Base-by-base conservation (phyloP, 2,797 vertebrate genomes). In the Mormyrops attenuatus region DNA sequence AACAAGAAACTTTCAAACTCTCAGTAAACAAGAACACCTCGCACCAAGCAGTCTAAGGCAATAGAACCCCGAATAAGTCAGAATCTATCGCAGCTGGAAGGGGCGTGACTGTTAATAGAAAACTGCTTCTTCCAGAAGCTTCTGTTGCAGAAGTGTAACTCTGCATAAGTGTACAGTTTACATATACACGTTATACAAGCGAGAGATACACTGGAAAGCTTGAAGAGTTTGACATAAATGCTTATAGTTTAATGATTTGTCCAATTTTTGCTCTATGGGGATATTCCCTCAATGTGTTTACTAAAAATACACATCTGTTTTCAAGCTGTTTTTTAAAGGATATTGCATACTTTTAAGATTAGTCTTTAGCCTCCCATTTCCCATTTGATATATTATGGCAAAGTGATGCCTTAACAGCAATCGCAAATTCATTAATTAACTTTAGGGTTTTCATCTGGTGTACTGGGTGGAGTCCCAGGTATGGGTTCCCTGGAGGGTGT, bases 391-490 rank as follows among this genome's bases (percentile, higher is more conserved):
- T 57, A 44, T 50, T 49, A 41, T 44, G 17, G 44, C 57, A 50
- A 86, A 69, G n/a, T 50, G 41, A 85, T 57, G 82, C 69, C 50
- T 86, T 84, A 87, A 52, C 89, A 91, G 91, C 92, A 93, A 93
- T 91, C 92, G 93, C 92, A 91, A 91, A 91, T 91, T 4, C 89
- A 88, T 50, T 53, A 73, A 86, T 52, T 85, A 55, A 55, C 55
- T 50, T 85, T 57, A 85, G 41, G 50, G 4, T 88, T 26, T 88
- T 87, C 84, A 92, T 91, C 91, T 92, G 26, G 57, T n/a, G n/a
- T 60, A 60, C 57, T 7, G 7, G 6, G 57, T 3, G 20, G 57
- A 60, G 57, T 60, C 55, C 20, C 6, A 3, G 55, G 55, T 60
- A 20, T 20, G n/a, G 55, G 6, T 60, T 60, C 57, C 57, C 57